Conservation (phyloP, 2,888 invertebrate genomes). For the Hedya salicella region DNA sequence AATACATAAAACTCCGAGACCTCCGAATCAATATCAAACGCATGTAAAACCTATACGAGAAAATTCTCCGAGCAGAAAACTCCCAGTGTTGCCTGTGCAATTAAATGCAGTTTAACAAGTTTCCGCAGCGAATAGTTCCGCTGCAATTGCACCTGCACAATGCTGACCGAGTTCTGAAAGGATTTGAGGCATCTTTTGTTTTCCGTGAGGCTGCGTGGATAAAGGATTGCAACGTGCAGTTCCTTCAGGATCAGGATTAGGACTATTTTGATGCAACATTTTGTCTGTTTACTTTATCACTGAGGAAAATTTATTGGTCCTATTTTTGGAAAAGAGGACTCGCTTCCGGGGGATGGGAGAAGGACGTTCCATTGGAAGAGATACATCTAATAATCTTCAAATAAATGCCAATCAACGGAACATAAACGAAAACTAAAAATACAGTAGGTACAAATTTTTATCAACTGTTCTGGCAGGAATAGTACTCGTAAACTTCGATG, state of each 20-base stretch:
- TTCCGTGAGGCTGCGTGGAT: background rate
- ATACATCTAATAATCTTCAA: too few relatives aligned
- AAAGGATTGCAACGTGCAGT: background rate
- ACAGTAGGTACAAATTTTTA: too few relatives aligned
- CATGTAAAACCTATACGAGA: slow-evolving; percentile 8
- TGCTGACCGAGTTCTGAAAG: slow-evolving; percentile 32
- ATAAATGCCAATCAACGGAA: too few relatives aligned
- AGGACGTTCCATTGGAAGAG: too few relatives aligned
- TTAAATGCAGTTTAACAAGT: slow-evolving; percentile 34
- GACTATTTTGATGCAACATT: background rate
- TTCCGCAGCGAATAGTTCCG: slow-evolving; percentile 24
- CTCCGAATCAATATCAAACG: slow-evolving; percentile 1
- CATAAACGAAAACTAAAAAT: too few relatives aligned
- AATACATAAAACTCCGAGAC: too few relatives aligned
- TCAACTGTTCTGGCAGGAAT: too few relatives aligned
- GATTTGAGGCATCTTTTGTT: slow-evolving; percentile 18
- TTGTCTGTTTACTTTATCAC: too few relatives aligned
- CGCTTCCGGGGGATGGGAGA: too few relatives aligned
- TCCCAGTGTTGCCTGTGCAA: slow-evolving; percentile 28
- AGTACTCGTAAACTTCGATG: too few relatives aligned
- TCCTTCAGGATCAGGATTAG: background rate
- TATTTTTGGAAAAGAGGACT: too few relatives aligned
- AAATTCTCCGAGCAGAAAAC: slow-evolving; percentile 5
- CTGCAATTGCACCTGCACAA: slow-evolving; percentile 27
- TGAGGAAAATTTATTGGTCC: too few relatives aligned